These are phyloP conservation scores for Engraulis encrasicolus DNA, from an alignment of 2,113 vertebrate genomes.

Conservation along the genomic window DNA sequence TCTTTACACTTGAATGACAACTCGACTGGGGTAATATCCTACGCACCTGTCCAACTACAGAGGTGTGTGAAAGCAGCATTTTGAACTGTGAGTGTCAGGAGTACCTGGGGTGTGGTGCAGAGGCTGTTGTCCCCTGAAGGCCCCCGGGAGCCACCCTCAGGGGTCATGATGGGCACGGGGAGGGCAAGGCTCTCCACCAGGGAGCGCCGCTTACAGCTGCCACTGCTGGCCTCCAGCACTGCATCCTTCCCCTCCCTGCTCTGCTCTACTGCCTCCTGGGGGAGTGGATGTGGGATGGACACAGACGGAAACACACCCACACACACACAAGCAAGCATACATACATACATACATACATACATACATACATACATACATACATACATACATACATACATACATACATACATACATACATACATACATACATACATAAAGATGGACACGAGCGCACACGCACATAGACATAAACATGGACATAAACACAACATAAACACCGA, in stretches of 20 bases:
- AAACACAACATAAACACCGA: not conserved
- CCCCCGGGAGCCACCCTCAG: constrained; percentile 54
- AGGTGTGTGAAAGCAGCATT: too few relatives aligned
- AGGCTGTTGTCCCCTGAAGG: constrained; percentile 73
- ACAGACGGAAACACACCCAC: not conserved
- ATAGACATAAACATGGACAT: not conserved
- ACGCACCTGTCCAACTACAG: too few relatives aligned
- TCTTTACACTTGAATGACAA: too few relatives aligned
- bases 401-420: not conserved
- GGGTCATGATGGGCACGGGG: constrained; percentile 35
- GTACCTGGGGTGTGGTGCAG: constrained; percentile 70
- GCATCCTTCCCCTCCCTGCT: not conserved
- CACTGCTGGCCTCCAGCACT: constrained; percentile 19
- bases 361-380: not conserved
- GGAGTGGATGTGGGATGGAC: not conserved
- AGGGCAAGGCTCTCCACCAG: constrained; percentile 62
- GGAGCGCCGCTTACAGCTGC: constrained; percentile 26
- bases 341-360: not conserved
- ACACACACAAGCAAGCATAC: not conserved
- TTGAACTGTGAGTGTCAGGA: too few relatives aligned
- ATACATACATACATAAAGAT: too few relatives aligned
- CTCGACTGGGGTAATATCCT: too few relatives aligned
- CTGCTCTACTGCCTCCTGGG: not conserved
- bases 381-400: not conserved
- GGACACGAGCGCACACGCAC: too few relatives aligned